Evolutionary conservation across 2,113 vertebrate species (phyloP).

Genomic region (Eolophus roseicapilla): DNA sequence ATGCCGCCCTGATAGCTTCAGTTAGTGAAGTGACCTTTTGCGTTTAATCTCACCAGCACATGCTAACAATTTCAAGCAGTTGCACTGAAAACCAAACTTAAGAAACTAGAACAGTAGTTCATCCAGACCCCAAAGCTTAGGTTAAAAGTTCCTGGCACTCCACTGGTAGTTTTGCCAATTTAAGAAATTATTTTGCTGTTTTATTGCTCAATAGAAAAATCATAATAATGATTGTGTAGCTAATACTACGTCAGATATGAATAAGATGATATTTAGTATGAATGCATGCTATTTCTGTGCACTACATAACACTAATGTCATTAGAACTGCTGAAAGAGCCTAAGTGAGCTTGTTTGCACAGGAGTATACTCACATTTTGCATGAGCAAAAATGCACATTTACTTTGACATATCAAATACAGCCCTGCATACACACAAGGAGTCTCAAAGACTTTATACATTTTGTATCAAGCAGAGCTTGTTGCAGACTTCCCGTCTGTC

Average conservation of each 20-base stretch:
- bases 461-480: not conserved
- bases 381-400: not conserved
- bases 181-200: not conserved
- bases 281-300: fast-evolving
- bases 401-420: not conserved
- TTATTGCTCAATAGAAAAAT: not conserved
- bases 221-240: not conserved
- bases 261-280: not conserved
- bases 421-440: not conserved
- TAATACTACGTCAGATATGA: not conserved
- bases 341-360: not conserved
- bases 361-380: not conserved
- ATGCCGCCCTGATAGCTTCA: not conserved
- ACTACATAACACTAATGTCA: not conserved
- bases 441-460: not conserved
- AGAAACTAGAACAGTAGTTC: not conserved
- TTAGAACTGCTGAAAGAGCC: not conserved
- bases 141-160: not conserved
- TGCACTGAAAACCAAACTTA: not conserved
- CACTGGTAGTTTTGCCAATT: not conserved
- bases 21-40: not conserved
- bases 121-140: not conserved
- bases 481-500: not conserved
- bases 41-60: not conserved
- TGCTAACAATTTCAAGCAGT: not conserved